Conservation (phyloP, 2,888 invertebrate genomes). For the Amphipyra berbera region DNA sequence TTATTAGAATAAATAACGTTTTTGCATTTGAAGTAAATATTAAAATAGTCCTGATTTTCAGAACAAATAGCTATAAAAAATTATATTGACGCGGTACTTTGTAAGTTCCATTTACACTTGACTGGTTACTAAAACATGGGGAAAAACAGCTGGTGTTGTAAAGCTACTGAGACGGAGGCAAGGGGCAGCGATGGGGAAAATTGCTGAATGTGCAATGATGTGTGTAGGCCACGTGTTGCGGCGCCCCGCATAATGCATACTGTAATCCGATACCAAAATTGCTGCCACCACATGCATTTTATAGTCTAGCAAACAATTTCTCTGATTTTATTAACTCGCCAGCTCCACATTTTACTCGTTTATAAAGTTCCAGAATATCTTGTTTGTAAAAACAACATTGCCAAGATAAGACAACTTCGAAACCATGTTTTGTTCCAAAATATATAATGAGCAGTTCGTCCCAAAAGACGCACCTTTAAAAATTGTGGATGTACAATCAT, state of each 20-base stretch:
- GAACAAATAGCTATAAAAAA: constrained; percentile 2
- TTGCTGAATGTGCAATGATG: constrained; percentile 75
- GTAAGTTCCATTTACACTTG: constrained; percentile 25
- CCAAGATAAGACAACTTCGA: constrained; percentile 14
- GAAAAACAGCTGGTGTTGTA: constrained; percentile 66
- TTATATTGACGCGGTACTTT: constrained; percentile 6
- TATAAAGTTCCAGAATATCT: background rate
- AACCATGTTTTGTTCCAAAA: constrained; percentile 34
- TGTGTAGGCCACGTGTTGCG: constrained; percentile 81
- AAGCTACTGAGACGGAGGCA: constrained; percentile 76
- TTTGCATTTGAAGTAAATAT: no score
- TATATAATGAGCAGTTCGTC: constrained; percentile 65
- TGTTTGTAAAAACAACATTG: constrained; percentile 4
- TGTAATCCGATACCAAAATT: constrained; percentile 72
- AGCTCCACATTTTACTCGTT: background rate
- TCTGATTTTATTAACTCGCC: constrained; percentile 17
- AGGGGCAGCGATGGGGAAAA: constrained; percentile 78
- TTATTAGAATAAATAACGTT: no score
- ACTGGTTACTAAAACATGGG: constrained; percentile 38
- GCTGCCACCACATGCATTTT: constrained; percentile 66
- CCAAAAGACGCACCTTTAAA: constrained; percentile 74
- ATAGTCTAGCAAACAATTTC: constrained; percentile 56
- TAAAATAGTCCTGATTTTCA: background rate
- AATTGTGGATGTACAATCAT: constrained; percentile 83
- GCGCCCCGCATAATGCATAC: constrained; percentile 59